Evolutionary conservation across 2,888 invertebrate genomes (phyloP).

Genomic region (Agrotis puta): DNA sequence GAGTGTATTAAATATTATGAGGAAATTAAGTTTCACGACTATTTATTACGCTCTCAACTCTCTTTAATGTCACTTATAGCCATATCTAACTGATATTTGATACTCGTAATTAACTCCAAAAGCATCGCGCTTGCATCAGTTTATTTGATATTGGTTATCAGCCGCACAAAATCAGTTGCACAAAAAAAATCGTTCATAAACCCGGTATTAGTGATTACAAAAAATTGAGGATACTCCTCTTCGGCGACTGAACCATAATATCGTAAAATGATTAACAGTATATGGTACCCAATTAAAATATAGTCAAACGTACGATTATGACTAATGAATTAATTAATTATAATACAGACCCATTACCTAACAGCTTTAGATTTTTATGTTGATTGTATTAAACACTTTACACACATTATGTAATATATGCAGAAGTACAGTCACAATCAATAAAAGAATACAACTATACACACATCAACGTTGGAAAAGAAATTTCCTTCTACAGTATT

Average conservation of each 20-base stretch:
- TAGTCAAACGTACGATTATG: slow-evolving; percentile 1
- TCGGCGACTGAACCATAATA: background rate
- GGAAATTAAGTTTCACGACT: no score
- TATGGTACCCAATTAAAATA: slow-evolving; percentile 21
- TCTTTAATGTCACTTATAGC: background rate
- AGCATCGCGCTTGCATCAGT: background rate
- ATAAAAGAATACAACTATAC: no score
- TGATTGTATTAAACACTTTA: background rate
- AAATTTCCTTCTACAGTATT: no score
- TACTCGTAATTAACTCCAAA: background rate
- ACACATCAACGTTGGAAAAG: no score
- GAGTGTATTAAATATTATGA: no score
- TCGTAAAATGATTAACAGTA: slow-evolving; percentile 22
- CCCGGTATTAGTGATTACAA: slow-evolving; percentile 22
- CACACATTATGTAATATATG: slow-evolving; percentile 14
- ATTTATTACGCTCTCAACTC: no score
- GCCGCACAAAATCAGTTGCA: no score
- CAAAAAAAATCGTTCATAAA: slow-evolving; percentile 3
- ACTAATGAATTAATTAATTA: slow-evolving; percentile 13
- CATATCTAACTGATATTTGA: no score
- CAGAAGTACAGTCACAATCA: no score
- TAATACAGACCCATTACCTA: background rate
- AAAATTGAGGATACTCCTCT: slow-evolving; percentile 12
- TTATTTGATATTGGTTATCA: background rate
- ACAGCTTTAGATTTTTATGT: background rate